Evolutionary conservation across 2,113 vertebrate species (phyloP), one percentile per base, ranked within the genome.

Genomic region (Diadophis punctatus): DNA sequence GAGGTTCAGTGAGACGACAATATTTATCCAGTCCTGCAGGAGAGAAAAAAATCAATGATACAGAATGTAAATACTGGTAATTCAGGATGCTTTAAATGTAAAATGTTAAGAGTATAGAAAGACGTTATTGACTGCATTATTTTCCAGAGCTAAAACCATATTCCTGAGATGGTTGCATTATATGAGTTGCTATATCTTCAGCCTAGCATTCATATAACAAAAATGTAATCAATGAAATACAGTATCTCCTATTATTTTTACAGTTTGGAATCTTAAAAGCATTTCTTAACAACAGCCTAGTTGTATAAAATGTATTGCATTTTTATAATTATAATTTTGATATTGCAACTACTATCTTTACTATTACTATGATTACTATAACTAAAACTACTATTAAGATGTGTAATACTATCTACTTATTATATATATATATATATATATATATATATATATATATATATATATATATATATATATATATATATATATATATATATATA

Each of bases 11-110:
- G 80, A 99, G 96, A 39, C 97, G 98, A 86, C 99, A 99, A 86
- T 99, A 99, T 97, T 99, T 98, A 96, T 99, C 99, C 96, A 99
- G 94, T 94, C 99, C 99, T 99, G 97, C 63, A 95, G 56, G 3
- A 89, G 9, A 89, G 8, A 84, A 93, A 56, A 68, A 0, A 93
- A 90, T 58, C 25, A 58, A 56, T 80, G 74, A 74, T 27, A 9
- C 20, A 80, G 49, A 90, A 90, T 14, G 11, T 84, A 84, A 80
- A 90, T 84, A 55, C 25, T 43, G n/a, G 53, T 74, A 60, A 88
- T 18, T 55, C 63, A 34, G 51, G 9, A 63, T n/a, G 16, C 89
- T 34, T 51, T 87, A 9, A 91, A 52, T 86, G 86, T 92, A 43
- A 58, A 43, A 27, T n/a, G 34, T 43, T 43, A 39, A 20, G 18